Evolutionary conservation across 2,888 invertebrate genomes (phyloP).

Genomic region (Ectropis crepuscularia): DNA sequence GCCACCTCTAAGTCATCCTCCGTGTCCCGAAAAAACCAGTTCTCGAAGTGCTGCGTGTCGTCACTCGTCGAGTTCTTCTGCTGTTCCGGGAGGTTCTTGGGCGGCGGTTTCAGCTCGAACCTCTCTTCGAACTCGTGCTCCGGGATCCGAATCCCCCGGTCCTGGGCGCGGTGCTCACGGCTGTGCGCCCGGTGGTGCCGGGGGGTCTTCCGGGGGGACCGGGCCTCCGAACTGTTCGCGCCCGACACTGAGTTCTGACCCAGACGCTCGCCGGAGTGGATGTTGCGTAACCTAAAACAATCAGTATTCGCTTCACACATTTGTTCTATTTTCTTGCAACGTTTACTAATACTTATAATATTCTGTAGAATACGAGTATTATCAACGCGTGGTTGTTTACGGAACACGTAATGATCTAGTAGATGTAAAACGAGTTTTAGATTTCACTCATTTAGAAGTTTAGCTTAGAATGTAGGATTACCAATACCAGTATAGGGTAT

Average conservation of each 20-base stretch:
- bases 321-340: too few relatives aligned
- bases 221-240: constrained; percentile 51
- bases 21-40: constrained; percentile 77
- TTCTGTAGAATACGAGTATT: too few relatives aligned
- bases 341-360: too few relatives aligned
- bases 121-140: constrained; percentile 86
- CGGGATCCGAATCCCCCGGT: constrained; percentile 73
- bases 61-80: constrained; percentile 37
- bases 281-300: constrained; percentile 66
- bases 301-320: too few relatives aligned
- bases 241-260: constrained; percentile 57
- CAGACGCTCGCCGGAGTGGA: constrained; percentile 66
- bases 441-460: too few relatives aligned
- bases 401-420: too few relatives aligned
- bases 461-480: too few relatives aligned
- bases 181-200: constrained; percentile 72
- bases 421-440: too few relatives aligned
- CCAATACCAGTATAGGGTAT: too few relatives aligned
- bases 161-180: constrained; percentile 53
- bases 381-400: too few relatives aligned
- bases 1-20: constrained; percentile 72
- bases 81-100: constrained; percentile 49
- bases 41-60: constrained; percentile 57
- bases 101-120: constrained; percentile 83
- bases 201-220: constrained; percentile 67